Evolutionary conservation across 2,113 vertebrate species (phyloP).

Genomic region (Nannospalax galili): DNA sequence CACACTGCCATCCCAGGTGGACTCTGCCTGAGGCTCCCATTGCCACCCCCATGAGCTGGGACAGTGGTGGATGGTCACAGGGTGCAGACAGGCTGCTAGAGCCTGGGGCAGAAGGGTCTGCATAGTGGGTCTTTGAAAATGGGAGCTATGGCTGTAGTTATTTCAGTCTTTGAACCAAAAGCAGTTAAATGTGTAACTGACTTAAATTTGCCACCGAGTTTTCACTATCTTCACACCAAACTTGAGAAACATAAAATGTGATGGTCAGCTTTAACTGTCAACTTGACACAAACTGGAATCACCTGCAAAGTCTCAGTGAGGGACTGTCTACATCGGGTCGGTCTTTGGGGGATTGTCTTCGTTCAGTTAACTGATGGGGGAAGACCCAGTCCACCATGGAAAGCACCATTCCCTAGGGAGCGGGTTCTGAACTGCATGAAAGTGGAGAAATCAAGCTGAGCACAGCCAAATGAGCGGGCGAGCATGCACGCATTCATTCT

Average conservation of each 20-base stretch:
- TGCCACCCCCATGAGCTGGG: accelerated
- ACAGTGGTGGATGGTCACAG: accelerated
- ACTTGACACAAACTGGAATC: not conserved
- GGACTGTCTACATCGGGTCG: too few species aligned
- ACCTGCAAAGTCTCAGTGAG: not conserved
- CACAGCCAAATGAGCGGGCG: not conserved
- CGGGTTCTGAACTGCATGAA: not conserved
- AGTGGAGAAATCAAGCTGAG: not conserved
- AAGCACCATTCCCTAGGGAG: not conserved
- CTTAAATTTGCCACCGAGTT: not conserved
- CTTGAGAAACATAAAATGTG: not conserved
- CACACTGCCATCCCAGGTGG: not conserved
- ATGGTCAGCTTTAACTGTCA: not conserved
- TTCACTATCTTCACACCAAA: not conserved
- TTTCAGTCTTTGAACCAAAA: not conserved
- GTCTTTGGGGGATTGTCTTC: not conserved
- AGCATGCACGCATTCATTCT: not conserved
- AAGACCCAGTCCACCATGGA: not conserved
- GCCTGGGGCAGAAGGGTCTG: accelerated
- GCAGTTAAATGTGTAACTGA: not conserved
- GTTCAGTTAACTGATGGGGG: not conserved
- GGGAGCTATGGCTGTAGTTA: not conserved
- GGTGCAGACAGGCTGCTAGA: not conserved
- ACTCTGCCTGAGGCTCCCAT: not conserved
- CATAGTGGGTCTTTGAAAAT: accelerated